Percentiles rank a stretch among this genome's conserved stretches.
Evolutionary conservation across 2,888 invertebrate species (phyloP).

Genomic region (Stomorhina lunata): DNA sequence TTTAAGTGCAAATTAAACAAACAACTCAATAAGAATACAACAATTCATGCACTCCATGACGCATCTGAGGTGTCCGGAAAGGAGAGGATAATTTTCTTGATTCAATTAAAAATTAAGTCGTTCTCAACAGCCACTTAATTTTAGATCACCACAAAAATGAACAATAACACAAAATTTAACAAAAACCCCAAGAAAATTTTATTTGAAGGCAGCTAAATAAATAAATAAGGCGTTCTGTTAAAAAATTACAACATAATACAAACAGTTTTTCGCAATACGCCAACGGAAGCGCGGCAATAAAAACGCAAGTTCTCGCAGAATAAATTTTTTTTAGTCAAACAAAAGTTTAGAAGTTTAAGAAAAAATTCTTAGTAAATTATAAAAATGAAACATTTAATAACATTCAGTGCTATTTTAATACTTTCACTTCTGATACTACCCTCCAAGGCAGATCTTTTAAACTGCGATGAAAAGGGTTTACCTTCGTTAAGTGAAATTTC

Average conservation of each 20-base stretch:
- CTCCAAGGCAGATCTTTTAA: slow-evolving; percentile 71
- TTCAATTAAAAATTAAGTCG: slow-evolving; percentile 71
- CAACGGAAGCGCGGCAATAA: slow-evolving; percentile 30
- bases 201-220: slow-evolving; percentile 64
- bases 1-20: slow-evolving; percentile 28
- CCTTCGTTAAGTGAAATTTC: slow-evolving; percentile 68
- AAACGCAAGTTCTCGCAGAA: not conserved
- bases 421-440: slow-evolving; percentile 60
- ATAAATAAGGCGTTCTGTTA: slow-evolving; percentile 61
- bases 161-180: slow-evolving; percentile 27
- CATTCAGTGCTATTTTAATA: slow-evolving; percentile 63
- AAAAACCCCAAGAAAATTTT: slow-evolving; percentile 51
- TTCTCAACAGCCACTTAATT: slow-evolving; percentile 50
- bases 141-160: slow-evolving; percentile 56
- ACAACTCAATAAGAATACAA: not conserved
- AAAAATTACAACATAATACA: slow-evolving; percentile 38
- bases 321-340: slow-evolving; percentile 39
- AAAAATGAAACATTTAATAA: slow-evolving; percentile 66
- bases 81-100: slow-evolving; percentile 66
- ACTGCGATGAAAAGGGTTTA: slow-evolving; percentile 73
- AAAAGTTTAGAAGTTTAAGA: slow-evolving; percentile 28
- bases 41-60: not conserved
- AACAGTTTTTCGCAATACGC: slow-evolving; percentile 65
- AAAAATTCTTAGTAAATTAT: slow-evolving; percentile 5
- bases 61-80: slow-evolving; percentile 25